Base-by-base conservation (phyloP, 2,888 invertebrate genomes). In the Synanthedon vespiformis region DNA sequence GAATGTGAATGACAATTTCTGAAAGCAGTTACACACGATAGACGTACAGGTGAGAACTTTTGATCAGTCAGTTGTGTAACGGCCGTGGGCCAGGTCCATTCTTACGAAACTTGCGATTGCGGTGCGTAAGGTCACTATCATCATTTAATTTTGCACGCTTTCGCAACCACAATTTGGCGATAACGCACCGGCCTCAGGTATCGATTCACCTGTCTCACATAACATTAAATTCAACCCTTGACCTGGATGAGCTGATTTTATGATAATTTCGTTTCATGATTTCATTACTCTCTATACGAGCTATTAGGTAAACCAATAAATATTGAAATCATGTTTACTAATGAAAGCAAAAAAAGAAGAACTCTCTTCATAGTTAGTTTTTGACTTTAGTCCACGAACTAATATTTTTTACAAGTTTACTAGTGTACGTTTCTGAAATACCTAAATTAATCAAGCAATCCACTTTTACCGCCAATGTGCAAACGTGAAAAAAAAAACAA, bases 71-170 rank as follows among this genome's bases (percentile, higher is more conserved):
- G 62, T 75, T 77, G 68, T 63, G 75, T 72, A 77, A 74, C 60
- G 57, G 56, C 56, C 61, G 51, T 54, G 56, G 63, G 48, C 27
- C 49, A 40, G 40, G 44, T 47, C 50, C 11, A 62, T 59, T 61
- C 62, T 80, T 79, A 74, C 77, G 76, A 74, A 75, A 82, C 22
- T 22, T 22, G 22, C 65, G 54, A 61, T 58, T 58, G 63, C 68
- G 61, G 74, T 80, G 80, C 80, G 81, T 84, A 79, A 84, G 83
- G 81, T 82, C 83, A 76, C 75, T 72, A 72, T 65, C 72, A 77
- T 77, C 78, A 75, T 77, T 72, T 77, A 72, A 80, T 81, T 83
- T 80, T 74, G 77, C 80, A 78, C 79, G 78, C 74, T 83, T 82
- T 81, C 77, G 77, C 70, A 81, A 80, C 61, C 63, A n/a, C n/a